Evolutionary conservation across 2,797 vertebrate species (phyloP).

Genomic region (Ibycter americanus): DNA sequence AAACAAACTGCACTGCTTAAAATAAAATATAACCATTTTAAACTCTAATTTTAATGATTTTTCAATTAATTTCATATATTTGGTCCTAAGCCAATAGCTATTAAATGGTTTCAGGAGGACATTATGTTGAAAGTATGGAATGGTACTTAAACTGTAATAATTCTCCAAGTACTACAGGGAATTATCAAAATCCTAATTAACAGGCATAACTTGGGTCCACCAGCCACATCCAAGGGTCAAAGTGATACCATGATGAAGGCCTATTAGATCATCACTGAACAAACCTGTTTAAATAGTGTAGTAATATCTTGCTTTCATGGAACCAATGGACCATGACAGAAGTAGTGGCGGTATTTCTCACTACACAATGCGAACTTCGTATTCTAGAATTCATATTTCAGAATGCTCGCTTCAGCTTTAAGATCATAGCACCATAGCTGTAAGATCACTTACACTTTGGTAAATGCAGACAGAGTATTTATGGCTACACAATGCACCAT

Average conservation of each 20-base stretch:
- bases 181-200: not conserved
- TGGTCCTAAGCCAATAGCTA: not conserved
- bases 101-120: not conserved
- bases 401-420: not conserved
- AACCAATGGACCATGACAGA: not conserved
- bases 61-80: not conserved
- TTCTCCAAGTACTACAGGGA: not conserved
- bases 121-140: not conserved
- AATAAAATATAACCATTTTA: not conserved
- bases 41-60: not conserved
- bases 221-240: not conserved
- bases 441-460: not conserved
- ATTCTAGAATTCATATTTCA: not conserved
- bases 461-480: not conserved
- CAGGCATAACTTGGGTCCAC: not conserved
- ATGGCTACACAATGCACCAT: not conserved
- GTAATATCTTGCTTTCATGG: not conserved
- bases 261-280: not conserved
- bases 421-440: not conserved
- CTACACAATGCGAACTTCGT: not conserved
- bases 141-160: not conserved
- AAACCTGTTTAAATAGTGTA: not conserved
- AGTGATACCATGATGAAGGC: not conserved
- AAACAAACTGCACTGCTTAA: not conserved
- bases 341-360: not conserved